Conservation (phyloP, 2,797 vertebrate genomes). For the Microctenopoma lineatum region DNA sequence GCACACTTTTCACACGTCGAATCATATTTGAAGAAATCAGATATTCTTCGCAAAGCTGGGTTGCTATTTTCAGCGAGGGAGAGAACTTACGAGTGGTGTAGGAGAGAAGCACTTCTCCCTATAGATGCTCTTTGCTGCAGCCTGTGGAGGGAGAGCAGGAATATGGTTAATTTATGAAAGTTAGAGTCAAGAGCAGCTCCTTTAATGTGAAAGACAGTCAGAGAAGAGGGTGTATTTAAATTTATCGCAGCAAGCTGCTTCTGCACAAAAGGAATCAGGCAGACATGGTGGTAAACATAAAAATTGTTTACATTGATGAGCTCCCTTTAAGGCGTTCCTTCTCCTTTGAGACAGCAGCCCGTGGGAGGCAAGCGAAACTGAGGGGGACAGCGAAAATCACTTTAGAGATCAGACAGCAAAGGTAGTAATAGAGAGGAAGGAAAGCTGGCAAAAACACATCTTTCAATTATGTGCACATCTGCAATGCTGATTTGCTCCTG, state of each 20-base stretch:
- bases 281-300: conserved; percentile 11
- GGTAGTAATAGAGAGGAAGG: background rate
- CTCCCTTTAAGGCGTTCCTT: conserved; percentile 29
- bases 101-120: conserved; percentile 43
- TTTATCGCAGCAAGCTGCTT: conserved; percentile 11
- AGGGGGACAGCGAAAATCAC: conserved; percentile 28
- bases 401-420: conserved; percentile 22
- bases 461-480: conserved; percentile 17
- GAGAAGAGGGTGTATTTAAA: conserved; percentile 16
- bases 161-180: conserved; percentile 74
- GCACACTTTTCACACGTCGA: conserved; percentile 1
- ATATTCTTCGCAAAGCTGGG: conserved; percentile 14
- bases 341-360: conserved; percentile 4
- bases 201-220: conserved; percentile 30
- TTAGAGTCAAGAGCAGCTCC: conserved; percentile 26
- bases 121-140: conserved; percentile 50
- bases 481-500: conserved; percentile 5
- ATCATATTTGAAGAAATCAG: conserved; percentile 11
- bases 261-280: conserved; percentile 17
- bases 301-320: conserved; percentile 49
- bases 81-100: conserved; percentile 19
- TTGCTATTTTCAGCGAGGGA: conserved; percentile 60
- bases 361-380: conserved; percentile 13
- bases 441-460: background rate
- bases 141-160: conserved; percentile 34